Base-by-base conservation (phyloP, 2,797 vertebrate genomes). In the Naso thynnoides region DNA sequence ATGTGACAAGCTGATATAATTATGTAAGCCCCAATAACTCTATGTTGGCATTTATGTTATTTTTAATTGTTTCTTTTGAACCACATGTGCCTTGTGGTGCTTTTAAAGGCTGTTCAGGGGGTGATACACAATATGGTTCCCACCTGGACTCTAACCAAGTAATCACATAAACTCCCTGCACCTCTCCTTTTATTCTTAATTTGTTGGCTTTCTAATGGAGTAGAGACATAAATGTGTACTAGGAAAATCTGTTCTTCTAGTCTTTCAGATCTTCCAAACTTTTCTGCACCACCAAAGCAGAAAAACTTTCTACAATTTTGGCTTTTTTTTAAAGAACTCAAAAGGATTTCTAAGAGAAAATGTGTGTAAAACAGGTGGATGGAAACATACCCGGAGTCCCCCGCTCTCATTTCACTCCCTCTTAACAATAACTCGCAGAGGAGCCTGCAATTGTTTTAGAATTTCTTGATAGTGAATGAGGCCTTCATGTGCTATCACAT, bases 401-500 rank as follows among this genome's bases (percentile, higher is more conserved):
- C 38, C 24, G 33, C 61, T 70, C 49, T 78, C 21, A 65, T 54
- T 56, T 7, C 27, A 19, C 16, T 19, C 26, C 62, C 53, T 13
- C 23, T 65, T 41, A 39, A 42, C 7, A 39, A 66, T 50, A 48
- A 50, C 53, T 81, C 8, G 7, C 59, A 52, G 14, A 61, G 60
- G 45, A 78, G 65, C 55, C 6, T 3, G 52, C 50, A 23, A 24
- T 65, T 69, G 57, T 75, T 76, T 82, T 54, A 15, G 72, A 67
- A 66, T 76, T 64, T 77, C 60, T 65, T 36, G 21, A 78, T 78
- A 39, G 67, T 41, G 73, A 85, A 67, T 57, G 50, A 86, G 78
- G 74, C 83, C 85, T 82, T 81, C 84, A 70, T 83, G 81, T 73
- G 66, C 75, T 83, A 84, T 88, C 84, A 72, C 58, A 79, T 90